Evolutionary conservation across 2,797 vertebrate genomes (phyloP), one percentile per base, ranked within the genome.

Genomic region (Zalophus californianus): DNA sequence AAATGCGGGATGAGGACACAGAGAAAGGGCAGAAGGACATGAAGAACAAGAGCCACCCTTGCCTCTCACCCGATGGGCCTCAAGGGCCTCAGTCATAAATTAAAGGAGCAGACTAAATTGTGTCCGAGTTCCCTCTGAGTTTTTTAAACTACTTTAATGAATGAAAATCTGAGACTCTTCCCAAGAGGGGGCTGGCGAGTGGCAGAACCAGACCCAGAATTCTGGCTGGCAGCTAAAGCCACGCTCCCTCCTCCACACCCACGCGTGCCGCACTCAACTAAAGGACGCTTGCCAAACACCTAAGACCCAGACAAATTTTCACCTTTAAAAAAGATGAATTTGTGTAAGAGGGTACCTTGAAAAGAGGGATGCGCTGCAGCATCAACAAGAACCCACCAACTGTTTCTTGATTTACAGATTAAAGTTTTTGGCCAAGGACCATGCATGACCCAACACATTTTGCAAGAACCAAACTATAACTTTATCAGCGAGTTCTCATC

Each of bases 261-360:
- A 5, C 0, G 2, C 25, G 0, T 2, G 1, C 35, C 73, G 27
- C 11, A 2, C 8, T 29, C n/a, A 4, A 2, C 41, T 0, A 3
- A 58, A 20, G 52, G 12, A 1, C 21, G 2, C 56, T 12, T 32
- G 2, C 1, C 20, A 56, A 44, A 52, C 0, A 9, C 48, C 4
- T 2, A 1, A 54, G n/a, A 70, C 20, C 13, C 78, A 35, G 12
- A 14, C 3, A 14, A 2, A 54, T 20, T 16, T 27, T 16, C 35
- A 35, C 13, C 50, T 60, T 27, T 14, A 7, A 4, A 44, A 66
- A 41, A 72, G 48, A 29, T 12, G 7, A 44, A 38, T 1, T 2
- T 10, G 48, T 32, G 10, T 18, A 15, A 50, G 32, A 25, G 3
- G 6, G 38, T 23, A 50, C 44, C 70, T n/a, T 21, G 12, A 2